A percentile compares a stretch with the other conserved stretches of the same genome.
Evolutionary conservation across 2,888 invertebrate species (phyloP).

Genomic region (Exocentrus adspersus): DNA sequence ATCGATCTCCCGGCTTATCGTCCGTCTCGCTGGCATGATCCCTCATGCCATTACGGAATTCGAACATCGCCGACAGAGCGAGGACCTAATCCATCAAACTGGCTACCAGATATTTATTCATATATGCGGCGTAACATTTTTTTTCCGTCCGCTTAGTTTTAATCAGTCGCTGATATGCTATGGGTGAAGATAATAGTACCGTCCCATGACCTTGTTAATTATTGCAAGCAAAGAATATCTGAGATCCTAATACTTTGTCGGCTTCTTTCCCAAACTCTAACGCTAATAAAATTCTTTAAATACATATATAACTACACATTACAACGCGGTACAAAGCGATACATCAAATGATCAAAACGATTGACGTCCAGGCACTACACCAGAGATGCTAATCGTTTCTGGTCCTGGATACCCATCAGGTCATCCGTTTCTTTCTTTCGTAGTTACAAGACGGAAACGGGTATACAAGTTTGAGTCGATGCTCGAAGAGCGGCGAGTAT

Average conservation of each 20-base stretch:
- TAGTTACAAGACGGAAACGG: neutral
- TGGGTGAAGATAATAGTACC: conserved; percentile 14
- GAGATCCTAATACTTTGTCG: conserved; percentile 22
- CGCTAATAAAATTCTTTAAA: conserved; percentile 24
- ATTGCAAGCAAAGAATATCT: too few species aligned
- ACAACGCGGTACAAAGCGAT: conserved; percentile 42
- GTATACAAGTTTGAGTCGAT: neutral
- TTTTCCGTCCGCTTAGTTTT: conserved; percentile 31
- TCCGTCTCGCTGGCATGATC: conserved; percentile 17
- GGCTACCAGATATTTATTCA: conserved; percentile 20
- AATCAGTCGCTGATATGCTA: conserved; percentile 31
- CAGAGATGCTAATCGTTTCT: conserved; percentile 48
- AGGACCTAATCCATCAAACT: conserved; percentile 39
- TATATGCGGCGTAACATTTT: conserved; percentile 22
- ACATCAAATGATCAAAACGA: conserved; percentile 52
- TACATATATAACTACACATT: conserved; percentile 40
- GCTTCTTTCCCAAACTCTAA: conserved; percentile 5
- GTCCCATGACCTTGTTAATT: too few species aligned
- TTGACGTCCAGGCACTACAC: conserved; percentile 51
- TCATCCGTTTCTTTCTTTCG: neutral
- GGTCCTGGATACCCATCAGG: conserved; percentile 16
- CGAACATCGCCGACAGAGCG: conserved; percentile 31
- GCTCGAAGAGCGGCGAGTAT: conserved; percentile 49
- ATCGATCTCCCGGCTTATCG: conserved; percentile 28
- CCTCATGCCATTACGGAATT: conserved; percentile 28